phyloP scores from a whole-genome alignment of 2,113 vertebrate species.

The Charina bottae region DNA sequence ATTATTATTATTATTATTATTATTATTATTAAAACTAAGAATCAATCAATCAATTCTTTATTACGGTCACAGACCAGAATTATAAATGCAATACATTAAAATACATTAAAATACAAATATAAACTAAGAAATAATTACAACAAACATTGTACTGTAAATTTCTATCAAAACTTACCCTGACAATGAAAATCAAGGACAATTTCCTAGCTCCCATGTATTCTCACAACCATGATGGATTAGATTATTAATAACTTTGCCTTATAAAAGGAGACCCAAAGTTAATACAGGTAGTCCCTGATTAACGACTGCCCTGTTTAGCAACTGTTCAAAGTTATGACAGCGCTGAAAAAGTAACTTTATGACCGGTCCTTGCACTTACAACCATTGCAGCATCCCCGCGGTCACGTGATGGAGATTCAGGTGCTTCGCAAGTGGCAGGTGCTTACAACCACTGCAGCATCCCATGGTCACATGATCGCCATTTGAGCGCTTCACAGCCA shows the following conservation, averaged over 20 bases:
- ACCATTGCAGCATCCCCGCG: not conserved
- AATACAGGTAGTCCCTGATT: not conserved
- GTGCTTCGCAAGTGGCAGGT: not conserved
- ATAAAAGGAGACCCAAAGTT: not conserved
- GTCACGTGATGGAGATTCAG: not conserved
- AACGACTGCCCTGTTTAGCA: not conserved
- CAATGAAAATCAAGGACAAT: not conserved
- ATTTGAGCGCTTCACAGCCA: not conserved
- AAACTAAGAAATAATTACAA: not conserved
- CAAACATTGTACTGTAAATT: not conserved
- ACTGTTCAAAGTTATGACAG: not conserved
- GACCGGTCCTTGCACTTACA: not conserved
- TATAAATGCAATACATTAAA: no score
- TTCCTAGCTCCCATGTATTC: not conserved
- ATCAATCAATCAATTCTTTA: no score
- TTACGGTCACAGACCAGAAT: no score
- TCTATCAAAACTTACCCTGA: not conserved
- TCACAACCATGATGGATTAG: not conserved
- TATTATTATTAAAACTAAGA: no score
- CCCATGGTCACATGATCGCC: not conserved
- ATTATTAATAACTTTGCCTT: not conserved
- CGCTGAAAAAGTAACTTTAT: not conserved
- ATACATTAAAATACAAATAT: no score
- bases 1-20: no score
- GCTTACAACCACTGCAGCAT: not conserved